These are phyloP conservation scores for Centropus bengalensis DNA, from an alignment of 2,113 vertebrate genomes.

Conservation along the genomic window DNA sequence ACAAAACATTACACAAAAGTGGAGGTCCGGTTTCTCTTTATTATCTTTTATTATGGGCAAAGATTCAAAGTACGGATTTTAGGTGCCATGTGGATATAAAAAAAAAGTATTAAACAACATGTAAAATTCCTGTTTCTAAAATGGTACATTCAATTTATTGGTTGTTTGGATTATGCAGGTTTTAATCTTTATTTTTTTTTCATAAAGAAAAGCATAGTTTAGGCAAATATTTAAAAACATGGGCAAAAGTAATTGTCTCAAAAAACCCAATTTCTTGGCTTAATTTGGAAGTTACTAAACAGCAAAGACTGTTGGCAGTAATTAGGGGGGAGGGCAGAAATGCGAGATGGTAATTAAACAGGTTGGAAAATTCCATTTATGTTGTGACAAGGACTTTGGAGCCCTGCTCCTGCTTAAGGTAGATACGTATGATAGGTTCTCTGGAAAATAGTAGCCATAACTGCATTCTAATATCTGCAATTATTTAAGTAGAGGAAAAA, in stretches of 20 bases:
- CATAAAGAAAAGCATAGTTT: background rate
- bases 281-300: background rate
- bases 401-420: background rate
- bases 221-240: conserved; percentile 2
- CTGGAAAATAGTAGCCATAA: background rate
- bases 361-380: background rate
- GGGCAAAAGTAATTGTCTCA: background rate
- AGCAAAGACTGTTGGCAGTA: background rate
- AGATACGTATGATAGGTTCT: background rate
- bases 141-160: conserved; percentile 11
- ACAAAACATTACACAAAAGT: background rate
- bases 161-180: background rate
- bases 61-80: background rate
- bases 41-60: background rate
- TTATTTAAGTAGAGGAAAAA: background rate
- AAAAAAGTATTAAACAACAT: background rate
- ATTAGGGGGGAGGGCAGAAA: no score
- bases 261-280: background rate
- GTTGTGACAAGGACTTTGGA: background rate
- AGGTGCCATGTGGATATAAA: background rate
- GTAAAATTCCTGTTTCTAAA: conserved; percentile 8
- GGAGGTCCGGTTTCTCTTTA: background rate
- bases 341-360: background rate
- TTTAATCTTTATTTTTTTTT: background rate
- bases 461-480: background rate